Evolutionary conservation across 2,113 vertebrate genomes (phyloP), one percentile per base, ranked within the genome.

Genomic region (Mastomys natalensis): DNA sequence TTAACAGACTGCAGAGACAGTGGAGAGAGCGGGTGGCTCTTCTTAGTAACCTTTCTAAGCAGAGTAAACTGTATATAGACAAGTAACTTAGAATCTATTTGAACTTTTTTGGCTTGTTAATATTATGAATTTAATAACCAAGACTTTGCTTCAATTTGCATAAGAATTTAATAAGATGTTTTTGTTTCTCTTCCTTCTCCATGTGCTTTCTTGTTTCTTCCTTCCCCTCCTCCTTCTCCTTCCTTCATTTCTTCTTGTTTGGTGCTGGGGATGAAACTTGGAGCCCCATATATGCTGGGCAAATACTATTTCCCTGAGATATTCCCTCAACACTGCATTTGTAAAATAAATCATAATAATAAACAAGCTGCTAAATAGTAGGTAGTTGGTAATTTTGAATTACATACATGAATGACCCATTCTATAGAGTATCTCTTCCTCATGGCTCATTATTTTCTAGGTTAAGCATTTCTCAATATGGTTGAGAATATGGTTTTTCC

Each of bases 21-120:
- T 31, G 7, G 7, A 34, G 16, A 40, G 11, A 4, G 7, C 12
- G 0, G 11, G 12, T n/a, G 1, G 13, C 10, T 31, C 6, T 0
- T 13, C 16, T 16, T 26, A 19, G 21, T 12, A 34, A 68, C 10
- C 15, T 19, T 86, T 51, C 7, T 11, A 72, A 53, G 53, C 12
- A 48, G 3, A 89, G 37, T 51, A 82, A 89, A 62, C 8, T 11
- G 7, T 43, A 34, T 29, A 73, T 16, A 80, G 4, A 60, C 3
- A 10, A 51, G 5, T 24, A 19, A 29, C 7, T 68, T 43, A 31
- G 26, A 64, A 48, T 58, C 21, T 58, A 60, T 26, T 94, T 92
- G 19, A 85, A 74, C 21, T 45, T 78, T 29, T 45, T 78, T 77
- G 78, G 73, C 19, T 77, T 87, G 60, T 40, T 72, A 80, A 53